phyloP scores from a whole-genome alignment of 2,888 invertebrate genomes.

The Emesis castigata region DNA sequence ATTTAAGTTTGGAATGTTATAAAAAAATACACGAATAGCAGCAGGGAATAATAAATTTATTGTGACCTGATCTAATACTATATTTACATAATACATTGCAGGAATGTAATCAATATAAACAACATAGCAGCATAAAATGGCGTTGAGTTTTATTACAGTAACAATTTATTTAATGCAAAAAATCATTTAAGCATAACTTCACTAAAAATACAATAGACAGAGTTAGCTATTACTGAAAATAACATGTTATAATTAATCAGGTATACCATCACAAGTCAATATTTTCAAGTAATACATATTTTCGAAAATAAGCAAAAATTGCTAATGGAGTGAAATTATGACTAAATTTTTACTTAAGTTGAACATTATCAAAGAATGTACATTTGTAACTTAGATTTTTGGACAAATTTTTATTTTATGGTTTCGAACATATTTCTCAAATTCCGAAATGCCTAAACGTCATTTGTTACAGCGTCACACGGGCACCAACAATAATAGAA shows the following conservation, averaged over 20 bases:
- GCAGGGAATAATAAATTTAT: constrained; percentile 77
- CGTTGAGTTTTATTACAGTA: not conserved
- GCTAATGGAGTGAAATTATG: too few species aligned
- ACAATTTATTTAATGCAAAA: not conserved
- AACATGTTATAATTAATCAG: not conserved
- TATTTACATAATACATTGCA: constrained; percentile 83
- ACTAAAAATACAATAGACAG: not conserved
- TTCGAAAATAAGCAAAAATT: too few species aligned
- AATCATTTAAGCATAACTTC: not conserved
- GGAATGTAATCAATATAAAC: constrained; percentile 77
- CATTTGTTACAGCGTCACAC: too few species aligned
- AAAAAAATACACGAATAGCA: constrained; percentile 66
- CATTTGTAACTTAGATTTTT: too few species aligned
- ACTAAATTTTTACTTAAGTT: not conserved
- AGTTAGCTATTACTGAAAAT: not conserved
- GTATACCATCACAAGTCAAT: not conserved
- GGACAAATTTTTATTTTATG: too few species aligned
- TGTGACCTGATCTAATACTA: constrained; percentile 83
- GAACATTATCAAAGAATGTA: not conserved
- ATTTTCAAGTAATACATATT: too few species aligned
- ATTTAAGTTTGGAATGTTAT: too few species aligned
- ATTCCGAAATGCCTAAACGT: too few species aligned
- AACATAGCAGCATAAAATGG: not conserved
- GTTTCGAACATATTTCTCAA: too few species aligned
- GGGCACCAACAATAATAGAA: too few species aligned